Evolutionary conservation across 2,888 invertebrate species (phyloP).

Genomic region (Eupithecia vulgata): DNA sequence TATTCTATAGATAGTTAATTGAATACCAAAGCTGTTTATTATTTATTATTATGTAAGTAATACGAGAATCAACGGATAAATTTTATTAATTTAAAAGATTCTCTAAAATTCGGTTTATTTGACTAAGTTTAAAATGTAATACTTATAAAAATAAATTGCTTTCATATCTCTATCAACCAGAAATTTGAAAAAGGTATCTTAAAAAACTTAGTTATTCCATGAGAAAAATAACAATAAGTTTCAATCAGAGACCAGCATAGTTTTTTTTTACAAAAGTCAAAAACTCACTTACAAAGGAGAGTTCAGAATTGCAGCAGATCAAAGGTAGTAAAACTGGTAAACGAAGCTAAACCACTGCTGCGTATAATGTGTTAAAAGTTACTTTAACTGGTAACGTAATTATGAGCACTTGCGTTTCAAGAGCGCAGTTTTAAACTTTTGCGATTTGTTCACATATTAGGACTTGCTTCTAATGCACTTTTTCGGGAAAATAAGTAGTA

Average conservation of each 20-base stretch:
- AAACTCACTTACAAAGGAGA: background rate
- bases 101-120: background rate
- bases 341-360: slow-evolving; percentile 29
- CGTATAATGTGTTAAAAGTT: slow-evolving; percentile 42
- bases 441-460: background rate
- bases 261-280: no score
- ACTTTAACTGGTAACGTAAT: slow-evolving; percentile 38
- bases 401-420: slow-evolving; percentile 34
- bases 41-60: background rate
- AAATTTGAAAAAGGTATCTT: no score
- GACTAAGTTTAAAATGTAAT: no score
- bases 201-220: no score
- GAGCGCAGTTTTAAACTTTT: slow-evolving; percentile 5
- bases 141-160: no score
- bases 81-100: no score
- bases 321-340: slow-evolving; percentile 27
- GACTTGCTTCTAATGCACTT: no score
- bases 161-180: no score
- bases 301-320: background rate
- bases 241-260: no score
- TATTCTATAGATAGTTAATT: background rate
- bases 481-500: no score
- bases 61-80: no score
- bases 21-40: background rate
- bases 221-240: no score